Conservation (phyloP, 1,140 invertebrate genomes). For the Drosophila nebulosa region DNA sequence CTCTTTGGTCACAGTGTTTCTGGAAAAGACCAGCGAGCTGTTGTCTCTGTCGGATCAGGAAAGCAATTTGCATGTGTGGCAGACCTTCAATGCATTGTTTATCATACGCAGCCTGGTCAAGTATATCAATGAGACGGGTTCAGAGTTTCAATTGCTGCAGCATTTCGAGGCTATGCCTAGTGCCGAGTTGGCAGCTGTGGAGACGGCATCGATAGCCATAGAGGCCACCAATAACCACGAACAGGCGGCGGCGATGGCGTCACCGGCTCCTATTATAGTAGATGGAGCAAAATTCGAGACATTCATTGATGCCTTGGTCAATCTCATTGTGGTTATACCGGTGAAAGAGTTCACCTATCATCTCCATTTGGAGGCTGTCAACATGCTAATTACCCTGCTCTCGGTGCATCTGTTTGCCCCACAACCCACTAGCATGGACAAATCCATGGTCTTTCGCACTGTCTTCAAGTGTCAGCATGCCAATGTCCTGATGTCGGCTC, state of each 20-base stretch:
- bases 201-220: slow-evolving; percentile 63
- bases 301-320: slow-evolving; percentile 78
- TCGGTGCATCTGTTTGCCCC: slow-evolving; percentile 94
- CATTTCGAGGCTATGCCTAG: slow-evolving; percentile 86
- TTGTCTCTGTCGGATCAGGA: slow-evolving; percentile 91
- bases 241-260: slow-evolving; percentile 16
- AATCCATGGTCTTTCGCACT: slow-evolving; percentile 83
- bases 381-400: slow-evolving; percentile 91
- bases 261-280: slow-evolving; percentile 52
- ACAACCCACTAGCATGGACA: slow-evolving; percentile 72
- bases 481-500: slow-evolving; percentile 86
- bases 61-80: slow-evolving; percentile 96
- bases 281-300: slow-evolving; percentile 79
- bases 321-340: slow-evolving; percentile 77
- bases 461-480: slow-evolving; percentile 88
- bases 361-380: slow-evolving; percentile 93
- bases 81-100: slow-evolving; percentile 96
- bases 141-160: slow-evolving; percentile 88
- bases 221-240: slow-evolving; percentile 67
- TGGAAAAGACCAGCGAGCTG: slow-evolving; percentile 89
- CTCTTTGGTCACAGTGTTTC: slow-evolving; percentile 91
- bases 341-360: slow-evolving; percentile 90
- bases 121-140: slow-evolving; percentile 91
- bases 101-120: slow-evolving; percentile 94
- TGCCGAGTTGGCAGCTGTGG: slow-evolving; percentile 51